Percentiles rank a stretch among this genome's conserved stretches.
These are phyloP conservation scores for Aproaerema taeniolella DNA, from an alignment of 2,888 invertebrate genomes.

Conservation along the genomic window DNA sequence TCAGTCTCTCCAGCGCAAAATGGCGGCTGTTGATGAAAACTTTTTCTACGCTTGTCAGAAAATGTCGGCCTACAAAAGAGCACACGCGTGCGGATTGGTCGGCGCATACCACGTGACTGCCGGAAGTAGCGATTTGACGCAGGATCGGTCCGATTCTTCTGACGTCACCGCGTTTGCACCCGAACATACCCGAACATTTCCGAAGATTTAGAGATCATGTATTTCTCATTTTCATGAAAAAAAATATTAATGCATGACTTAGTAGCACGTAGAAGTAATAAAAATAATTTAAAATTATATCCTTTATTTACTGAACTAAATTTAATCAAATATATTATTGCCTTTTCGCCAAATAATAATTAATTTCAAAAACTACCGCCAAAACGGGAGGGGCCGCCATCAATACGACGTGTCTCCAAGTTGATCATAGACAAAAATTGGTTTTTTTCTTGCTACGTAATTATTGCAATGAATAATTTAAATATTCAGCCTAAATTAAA, in stretches of 20 bases:
- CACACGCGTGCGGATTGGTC: slow-evolving; percentile 62
- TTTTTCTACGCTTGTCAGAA: slow-evolving; percentile 97
- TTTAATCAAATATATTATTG: background rate
- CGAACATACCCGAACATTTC: slow-evolving; percentile 48
- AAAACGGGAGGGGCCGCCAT: slow-evolving; percentile 68
- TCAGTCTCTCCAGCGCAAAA: slow-evolving; percentile 90
- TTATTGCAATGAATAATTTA: too few relatives aligned
- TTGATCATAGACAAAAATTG: slow-evolving; percentile 38
- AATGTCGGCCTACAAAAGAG: slow-evolving; percentile 74
- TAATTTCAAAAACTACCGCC: slow-evolving; percentile 59
- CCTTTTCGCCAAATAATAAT: too few relatives aligned
- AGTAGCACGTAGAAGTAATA: too few relatives aligned
- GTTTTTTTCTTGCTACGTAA: too few relatives aligned
- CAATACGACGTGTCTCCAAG: slow-evolving; percentile 67
- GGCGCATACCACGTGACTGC: slow-evolving; percentile 63
- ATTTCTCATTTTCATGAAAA: slow-evolving; percentile 23
- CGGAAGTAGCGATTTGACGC: slow-evolving; percentile 67
- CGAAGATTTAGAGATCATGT: slow-evolving; percentile 43
- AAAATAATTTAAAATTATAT: background rate
- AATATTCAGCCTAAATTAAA: too few relatives aligned
- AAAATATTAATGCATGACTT: too few relatives aligned
- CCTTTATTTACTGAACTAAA: background rate
- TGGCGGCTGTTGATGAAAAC: slow-evolving; percentile 97
- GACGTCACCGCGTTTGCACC: slow-evolving; percentile 64
- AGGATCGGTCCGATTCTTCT: slow-evolving; percentile 63